Percentiles rank a stretch among this genome's conserved stretches.
phyloP scores from a whole-genome alignment of 2,113 vertebrate genomes.

The Mola mola region DNA sequence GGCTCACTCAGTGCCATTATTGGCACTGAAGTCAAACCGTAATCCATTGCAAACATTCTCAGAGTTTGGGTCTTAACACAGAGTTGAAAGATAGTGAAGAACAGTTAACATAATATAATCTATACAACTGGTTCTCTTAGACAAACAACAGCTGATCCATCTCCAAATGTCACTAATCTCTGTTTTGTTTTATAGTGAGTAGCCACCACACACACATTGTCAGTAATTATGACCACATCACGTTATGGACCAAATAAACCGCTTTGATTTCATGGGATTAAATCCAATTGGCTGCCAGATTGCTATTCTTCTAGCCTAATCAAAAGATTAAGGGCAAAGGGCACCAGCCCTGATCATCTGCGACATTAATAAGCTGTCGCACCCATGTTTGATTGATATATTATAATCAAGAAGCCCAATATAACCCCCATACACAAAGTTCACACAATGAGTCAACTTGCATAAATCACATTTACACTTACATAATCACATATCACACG shows the following conservation, averaged over 20 bases:
- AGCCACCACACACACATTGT: conserved; percentile 19
- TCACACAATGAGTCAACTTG: background rate
- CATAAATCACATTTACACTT: conserved; percentile 6
- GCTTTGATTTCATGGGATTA: conserved; percentile 74
- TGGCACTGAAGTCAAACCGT: background rate
- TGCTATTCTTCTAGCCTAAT: conserved; percentile 71
- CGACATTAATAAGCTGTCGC: background rate
- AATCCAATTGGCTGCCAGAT: conserved; percentile 59
- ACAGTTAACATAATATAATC: background rate
- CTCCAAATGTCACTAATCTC: conserved; percentile 52
- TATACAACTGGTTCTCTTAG: background rate
- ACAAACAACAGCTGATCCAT: conserved; percentile 31
- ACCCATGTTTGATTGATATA: background rate
- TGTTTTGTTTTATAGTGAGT: conserved; percentile 38
- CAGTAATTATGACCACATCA: conserved; percentile 62
- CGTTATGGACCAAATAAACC: conserved; percentile 49
- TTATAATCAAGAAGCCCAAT: background rate
- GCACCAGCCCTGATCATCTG: conserved; percentile 33
- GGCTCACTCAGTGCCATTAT: background rate
- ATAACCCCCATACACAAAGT: background rate
- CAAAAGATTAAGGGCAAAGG: conserved; percentile 70
- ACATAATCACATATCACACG: conserved; percentile 1
- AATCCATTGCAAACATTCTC: background rate
- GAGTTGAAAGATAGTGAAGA: conserved; percentile 1
- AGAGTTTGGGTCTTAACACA: background rate